These are phyloP conservation scores for Drosophila heteroneura DNA, from an alignment of 2,888 invertebrate species.

Conservation along the genomic window DNA sequence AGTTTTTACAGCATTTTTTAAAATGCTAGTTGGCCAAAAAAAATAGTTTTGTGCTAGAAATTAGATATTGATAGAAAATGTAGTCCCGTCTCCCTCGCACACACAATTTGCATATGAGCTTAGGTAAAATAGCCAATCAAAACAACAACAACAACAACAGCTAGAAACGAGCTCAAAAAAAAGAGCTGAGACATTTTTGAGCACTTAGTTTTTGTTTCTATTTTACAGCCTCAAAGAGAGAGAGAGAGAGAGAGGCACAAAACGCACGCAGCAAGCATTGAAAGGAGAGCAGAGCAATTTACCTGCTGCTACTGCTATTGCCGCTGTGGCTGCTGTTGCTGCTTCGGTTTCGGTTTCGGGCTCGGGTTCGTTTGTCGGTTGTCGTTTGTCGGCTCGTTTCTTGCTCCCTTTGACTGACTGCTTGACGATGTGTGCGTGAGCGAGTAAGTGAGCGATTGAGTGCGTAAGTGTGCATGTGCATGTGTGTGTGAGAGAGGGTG, in stretches of 20 bases:
- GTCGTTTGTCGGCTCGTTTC: conserved; percentile 27
- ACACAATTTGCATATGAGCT: conserved; percentile 65
- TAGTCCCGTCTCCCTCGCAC: conserved; percentile 42
- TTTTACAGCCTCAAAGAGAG: conserved; percentile 42
- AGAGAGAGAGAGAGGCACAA: conserved; percentile 15
- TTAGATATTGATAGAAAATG: conserved; percentile 3
- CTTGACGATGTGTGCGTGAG: conserved; percentile 31
- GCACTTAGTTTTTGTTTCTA: conserved; percentile 32
- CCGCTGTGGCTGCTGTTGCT: conserved; percentile 11
- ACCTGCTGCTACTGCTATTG: conserved; percentile 42
- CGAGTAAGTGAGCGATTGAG: conserved; percentile 49
- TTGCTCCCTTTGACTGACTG: conserved; percentile 49
- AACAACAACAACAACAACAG: conserved; percentile 39
- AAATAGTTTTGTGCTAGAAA: conserved; percentile 24
- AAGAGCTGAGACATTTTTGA: conserved; percentile 55
- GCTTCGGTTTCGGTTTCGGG: conserved; percentile 17
- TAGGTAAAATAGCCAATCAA: conserved; percentile 59
- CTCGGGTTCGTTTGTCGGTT: conserved; percentile 15
- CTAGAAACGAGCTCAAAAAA: conserved; percentile 14
- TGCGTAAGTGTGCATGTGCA: conserved; percentile 50
- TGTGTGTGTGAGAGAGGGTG: conserved; percentile 50
- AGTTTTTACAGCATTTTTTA: conserved; percentile 43
- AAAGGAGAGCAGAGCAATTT: conserved; percentile 49
- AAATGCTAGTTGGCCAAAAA: conserved; percentile 35
- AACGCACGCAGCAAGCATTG: conserved; percentile 12